Evolutionary conservation across 1,140 invertebrate species (phyloP), one percentile per base, ranked within the genome.

Genomic region (Sipha flava): DNA sequence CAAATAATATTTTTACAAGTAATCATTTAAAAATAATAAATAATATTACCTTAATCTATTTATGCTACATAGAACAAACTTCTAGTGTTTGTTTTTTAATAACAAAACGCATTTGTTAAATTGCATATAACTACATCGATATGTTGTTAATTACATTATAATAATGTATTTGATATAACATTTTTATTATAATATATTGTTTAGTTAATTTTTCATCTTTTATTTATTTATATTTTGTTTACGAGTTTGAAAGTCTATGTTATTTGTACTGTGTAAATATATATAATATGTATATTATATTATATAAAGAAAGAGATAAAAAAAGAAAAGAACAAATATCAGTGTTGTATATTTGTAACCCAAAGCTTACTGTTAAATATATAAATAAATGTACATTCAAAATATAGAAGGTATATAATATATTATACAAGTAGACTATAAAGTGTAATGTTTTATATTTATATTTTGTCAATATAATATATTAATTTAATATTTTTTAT

Each of bases 191-290:
- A 43, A 43, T n/a, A 29, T 29, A 26, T 29, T 18, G 45, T 37
- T 37, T 47, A 34, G 31, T 75, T 34, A 54, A 75, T 75, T 54
- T n/a, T n/a, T n/a, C n/a, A n/a, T n/a, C n/a, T n/a, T n/a, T 54
- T 75, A 52, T 75, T 75, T 75, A 75, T 75, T 37, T 75, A 52
- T 54, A 75, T 75, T 75, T 75, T 75, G 29, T 54, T 75, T 54
- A 75, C 6, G 31, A 34, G n/a, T 75, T 75, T 37, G 37, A 75
- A 54, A 37, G 47, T 75, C 21, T 54, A 72, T 7, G 0, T 49
- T 49, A 31, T 70, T 47, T 14, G 18, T 70, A 26, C 49, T 34
- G 5, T 70, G 29, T 70, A 37, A 14, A n/a, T n/a, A 21, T 34
- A 7, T 68, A 14, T 40, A 2, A n/a, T 66, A 10, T 64, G 62